A percentile compares a stretch with the other conserved stretches of the same genome.
Conservation (phyloP, 2,797 vertebrate genomes). For the Tolypeutes matacus region DNA sequence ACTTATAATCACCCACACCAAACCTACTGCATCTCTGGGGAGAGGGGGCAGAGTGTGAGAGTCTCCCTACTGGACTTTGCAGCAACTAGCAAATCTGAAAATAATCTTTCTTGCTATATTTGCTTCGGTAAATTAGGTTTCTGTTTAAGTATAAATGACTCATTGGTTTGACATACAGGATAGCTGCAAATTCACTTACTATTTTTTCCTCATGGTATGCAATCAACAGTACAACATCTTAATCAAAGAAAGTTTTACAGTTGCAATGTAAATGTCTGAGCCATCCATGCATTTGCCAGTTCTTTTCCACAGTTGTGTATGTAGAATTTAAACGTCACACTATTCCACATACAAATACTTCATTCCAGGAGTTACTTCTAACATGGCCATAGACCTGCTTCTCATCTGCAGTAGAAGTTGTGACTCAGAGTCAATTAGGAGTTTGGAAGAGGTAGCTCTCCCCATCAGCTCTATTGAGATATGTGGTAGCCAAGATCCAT, state of each 20-base stretch:
- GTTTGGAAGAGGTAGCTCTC: neutral
- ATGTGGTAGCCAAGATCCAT: neutral
- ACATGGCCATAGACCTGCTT: no score
- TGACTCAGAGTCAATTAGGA: slow-evolving; percentile 56
- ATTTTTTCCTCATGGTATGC: slow-evolving; percentile 63
- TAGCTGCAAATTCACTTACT: slow-evolving; percentile 69
- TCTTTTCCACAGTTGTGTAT: slow-evolving; percentile 63
- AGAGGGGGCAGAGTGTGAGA: neutral
- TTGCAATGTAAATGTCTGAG: slow-evolving; percentile 59
- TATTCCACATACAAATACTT: slow-evolving; percentile 37
- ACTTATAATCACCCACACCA: neutral
- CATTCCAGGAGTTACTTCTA: slow-evolving; percentile 58
- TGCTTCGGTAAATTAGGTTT: slow-evolving; percentile 63
- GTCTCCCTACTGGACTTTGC: slow-evolving; percentile 22
- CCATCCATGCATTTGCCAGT: slow-evolving; percentile 45
- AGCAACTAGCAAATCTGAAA: slow-evolving; percentile 49
- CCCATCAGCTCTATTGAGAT: neutral
- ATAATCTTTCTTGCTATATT: slow-evolving; percentile 51
- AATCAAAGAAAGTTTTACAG: slow-evolving; percentile 69
- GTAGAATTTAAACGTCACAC: slow-evolving; percentile 59
- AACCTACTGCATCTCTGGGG: neutral
- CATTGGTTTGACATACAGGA: slow-evolving; percentile 22
- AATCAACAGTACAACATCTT: slow-evolving; percentile 73
- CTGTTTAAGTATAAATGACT: slow-evolving; percentile 65
- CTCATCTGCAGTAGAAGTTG: neutral